Conservation (phyloP, 2,113 vertebrate species). For the Anser brachyrhynchus region DNA sequence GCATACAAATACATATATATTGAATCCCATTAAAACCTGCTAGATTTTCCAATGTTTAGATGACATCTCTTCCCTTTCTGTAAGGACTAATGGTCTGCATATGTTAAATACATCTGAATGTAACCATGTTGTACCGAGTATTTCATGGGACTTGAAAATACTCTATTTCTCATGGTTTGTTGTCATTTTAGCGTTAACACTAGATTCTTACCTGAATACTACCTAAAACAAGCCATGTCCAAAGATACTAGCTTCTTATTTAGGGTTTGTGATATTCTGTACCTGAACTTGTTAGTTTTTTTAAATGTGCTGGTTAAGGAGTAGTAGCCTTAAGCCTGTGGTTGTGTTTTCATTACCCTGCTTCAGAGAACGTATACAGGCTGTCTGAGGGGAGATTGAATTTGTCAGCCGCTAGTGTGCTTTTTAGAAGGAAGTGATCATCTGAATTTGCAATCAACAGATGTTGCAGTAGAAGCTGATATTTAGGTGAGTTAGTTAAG, state of each 20-base stretch:
- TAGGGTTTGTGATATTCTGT: background rate
- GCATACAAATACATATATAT: too few species aligned
- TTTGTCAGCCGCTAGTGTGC: background rate
- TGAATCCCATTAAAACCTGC: background rate
- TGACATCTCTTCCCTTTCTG: background rate
- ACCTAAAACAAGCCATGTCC: background rate
- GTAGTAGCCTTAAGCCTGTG: background rate
- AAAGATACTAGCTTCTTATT: background rate
- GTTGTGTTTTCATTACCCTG: rapidly evolving
- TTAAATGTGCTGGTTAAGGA: background rate
- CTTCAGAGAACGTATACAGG: background rate
- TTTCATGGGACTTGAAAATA: background rate
- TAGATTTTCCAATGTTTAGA: background rate
- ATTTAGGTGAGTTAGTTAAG: background rate
- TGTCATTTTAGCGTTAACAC: background rate
- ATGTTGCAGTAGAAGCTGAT: background rate
- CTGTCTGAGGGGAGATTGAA: background rate
- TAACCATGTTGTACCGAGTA: background rate
- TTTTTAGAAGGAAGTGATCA: background rate
- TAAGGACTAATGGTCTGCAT: background rate
- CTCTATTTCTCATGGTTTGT: background rate
- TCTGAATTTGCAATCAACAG: background rate
- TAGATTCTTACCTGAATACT: background rate
- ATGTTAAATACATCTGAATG: background rate
- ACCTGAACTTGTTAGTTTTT: background rate